Percentiles rank a stretch among this genome's conserved stretches.
These are phyloP conservation scores for Crioceris asparagi DNA, from an alignment of 2,888 invertebrate species.

Conservation along the genomic window DNA sequence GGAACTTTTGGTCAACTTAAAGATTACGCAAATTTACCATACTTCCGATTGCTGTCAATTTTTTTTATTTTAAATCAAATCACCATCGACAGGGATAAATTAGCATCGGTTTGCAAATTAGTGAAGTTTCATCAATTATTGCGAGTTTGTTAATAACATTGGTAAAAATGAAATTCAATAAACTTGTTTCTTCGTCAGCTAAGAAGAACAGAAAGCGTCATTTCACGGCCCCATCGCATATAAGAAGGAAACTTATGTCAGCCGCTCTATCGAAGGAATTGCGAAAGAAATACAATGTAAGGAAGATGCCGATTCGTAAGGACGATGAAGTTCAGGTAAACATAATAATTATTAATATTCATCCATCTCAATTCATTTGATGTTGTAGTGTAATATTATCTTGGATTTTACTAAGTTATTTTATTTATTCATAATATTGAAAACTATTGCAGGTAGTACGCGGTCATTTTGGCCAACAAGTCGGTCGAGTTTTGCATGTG, in stretches of 20 bases:
- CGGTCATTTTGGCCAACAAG: neutral
- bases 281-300: neutral
- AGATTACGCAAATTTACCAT: too few species aligned
- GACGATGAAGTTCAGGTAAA: neutral
- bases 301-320: neutral
- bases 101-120: too few species aligned
- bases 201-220: neutral
- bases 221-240: neutral
- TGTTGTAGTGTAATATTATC: too few species aligned
- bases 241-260: neutral
- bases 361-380: too few species aligned
- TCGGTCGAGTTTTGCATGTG: neutral
- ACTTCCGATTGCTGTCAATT: too few species aligned
- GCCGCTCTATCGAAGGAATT: neutral
- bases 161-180: neutral
- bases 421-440: neutral
- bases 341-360: too few species aligned
- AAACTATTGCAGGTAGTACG: neutral
- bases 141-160: too few species aligned
- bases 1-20: too few species aligned
- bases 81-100: too few species aligned
- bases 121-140: too few species aligned
- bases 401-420: neutral
- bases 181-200: neutral
- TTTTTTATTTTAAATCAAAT: too few species aligned